These are phyloP conservation scores for Eulithis testata DNA, from an alignment of 2,888 invertebrate species.

Conservation along the genomic window DNA sequence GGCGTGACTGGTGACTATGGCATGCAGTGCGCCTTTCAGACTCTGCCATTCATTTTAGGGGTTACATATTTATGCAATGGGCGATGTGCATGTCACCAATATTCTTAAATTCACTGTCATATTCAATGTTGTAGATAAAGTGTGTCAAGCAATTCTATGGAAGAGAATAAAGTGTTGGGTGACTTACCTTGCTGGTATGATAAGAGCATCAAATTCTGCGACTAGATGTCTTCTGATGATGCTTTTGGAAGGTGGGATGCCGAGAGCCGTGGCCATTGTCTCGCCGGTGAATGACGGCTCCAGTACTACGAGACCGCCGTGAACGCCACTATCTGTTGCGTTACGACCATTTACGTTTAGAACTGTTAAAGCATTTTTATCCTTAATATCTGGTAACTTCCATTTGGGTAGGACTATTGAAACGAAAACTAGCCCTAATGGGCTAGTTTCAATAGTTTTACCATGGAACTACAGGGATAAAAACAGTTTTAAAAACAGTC, in stretches of 20 bases:
- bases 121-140: conserved; percentile 27
- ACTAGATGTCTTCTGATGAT: conserved; percentile 96
- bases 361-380: too few relatives aligned
- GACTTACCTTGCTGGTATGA: conserved; percentile 95
- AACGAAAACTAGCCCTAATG: too few relatives aligned
- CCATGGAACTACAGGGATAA: too few relatives aligned
- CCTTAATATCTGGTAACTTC: too few relatives aligned
- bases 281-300: conserved; percentile 97
- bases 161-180: conserved; percentile 15
- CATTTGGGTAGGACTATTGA: too few relatives aligned
- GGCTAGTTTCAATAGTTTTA: too few relatives aligned
- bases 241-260: conserved; percentile 96
- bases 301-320: conserved; percentile 96
- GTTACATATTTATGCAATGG: conserved; percentile 24
- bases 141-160: conserved; percentile 51
- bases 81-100: conserved; percentile 35
- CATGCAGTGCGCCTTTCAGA: conserved; percentile 44
- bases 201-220: conserved; percentile 95
- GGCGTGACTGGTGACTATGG: conserved; percentile 42
- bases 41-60: conserved; percentile 17
- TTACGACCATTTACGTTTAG: too few relatives aligned
- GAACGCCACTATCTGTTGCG: conserved; percentile 93
- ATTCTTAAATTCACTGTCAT: conserved; percentile 24
- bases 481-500: too few relatives aligned
- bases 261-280: conserved; percentile 96